Conservation (phyloP, 2,888 invertebrate genomes). For the Mystacides longicornis region DNA sequence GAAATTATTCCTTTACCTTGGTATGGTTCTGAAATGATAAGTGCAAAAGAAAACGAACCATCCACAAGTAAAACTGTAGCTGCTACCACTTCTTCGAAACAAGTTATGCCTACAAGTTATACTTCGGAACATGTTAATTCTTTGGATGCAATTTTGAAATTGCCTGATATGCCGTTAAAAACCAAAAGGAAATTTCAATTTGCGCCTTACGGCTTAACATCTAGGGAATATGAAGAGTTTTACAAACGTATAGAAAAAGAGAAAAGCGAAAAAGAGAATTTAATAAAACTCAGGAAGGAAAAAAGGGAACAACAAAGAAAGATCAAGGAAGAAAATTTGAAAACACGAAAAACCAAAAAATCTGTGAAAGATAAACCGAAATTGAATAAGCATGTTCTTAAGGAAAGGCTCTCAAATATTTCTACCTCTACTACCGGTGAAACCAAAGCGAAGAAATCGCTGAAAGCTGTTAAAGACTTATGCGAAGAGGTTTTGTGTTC, state of each 20-base stretch:
- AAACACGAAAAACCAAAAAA: background rate
- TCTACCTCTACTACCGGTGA: background rate
- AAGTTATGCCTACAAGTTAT: background rate
- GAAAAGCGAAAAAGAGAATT: background rate
- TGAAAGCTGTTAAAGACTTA: background rate
- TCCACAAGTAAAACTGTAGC: background rate
- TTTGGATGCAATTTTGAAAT: no score
- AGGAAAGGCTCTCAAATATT: constrained; percentile 3
- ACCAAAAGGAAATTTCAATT: no score
- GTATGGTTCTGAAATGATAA: no score
- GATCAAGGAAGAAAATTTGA: background rate
- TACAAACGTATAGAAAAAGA: no score
- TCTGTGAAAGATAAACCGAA: background rate
- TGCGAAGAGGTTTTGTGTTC: background rate
- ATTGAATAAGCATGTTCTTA: background rate
- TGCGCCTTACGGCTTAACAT: background rate
- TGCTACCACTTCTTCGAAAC: background rate
- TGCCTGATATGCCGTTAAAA: background rate
- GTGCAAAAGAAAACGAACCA: background rate
- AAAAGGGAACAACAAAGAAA: constrained; percentile 3
- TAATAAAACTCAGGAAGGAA: background rate
- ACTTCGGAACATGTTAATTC: no score
- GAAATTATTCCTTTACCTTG: background rate
- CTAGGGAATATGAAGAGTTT: background rate
- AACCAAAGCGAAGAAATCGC: background rate